phyloP scores from a whole-genome alignment of 2,113 vertebrate genomes.

The Numenius arquata region DNA sequence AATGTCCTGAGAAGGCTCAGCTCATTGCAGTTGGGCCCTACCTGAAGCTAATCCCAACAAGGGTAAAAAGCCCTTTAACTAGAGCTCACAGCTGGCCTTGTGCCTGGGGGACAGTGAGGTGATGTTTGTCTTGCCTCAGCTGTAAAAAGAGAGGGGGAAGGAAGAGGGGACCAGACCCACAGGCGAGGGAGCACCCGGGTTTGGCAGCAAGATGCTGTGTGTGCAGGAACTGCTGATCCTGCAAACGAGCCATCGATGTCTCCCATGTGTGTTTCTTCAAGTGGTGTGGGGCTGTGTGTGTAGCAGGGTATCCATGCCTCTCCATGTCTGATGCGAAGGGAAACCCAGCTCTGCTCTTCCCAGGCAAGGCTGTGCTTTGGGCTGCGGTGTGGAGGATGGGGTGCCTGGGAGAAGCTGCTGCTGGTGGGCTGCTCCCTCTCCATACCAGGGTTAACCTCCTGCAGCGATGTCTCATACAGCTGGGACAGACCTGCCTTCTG shows the following conservation, averaged over 20 bases:
- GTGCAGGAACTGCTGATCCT: neutral
- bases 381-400: neutral
- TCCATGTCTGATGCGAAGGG: rapidly evolving
- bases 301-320: neutral
- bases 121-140: neutral
- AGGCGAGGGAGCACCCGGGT: rapidly evolving
- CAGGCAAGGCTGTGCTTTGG: rapidly evolving
- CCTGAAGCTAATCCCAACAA: neutral
- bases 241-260: rapidly evolving
- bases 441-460: neutral
- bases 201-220: rapidly evolving
- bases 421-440: neutral
- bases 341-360: neutral
- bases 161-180: neutral
- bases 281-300: neutral
- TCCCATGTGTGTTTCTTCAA: rapidly evolving
- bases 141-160: neutral
- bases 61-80: neutral
- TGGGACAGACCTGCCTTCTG: neutral
- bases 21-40: neutral
- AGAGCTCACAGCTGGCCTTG: neutral
- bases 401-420: neutral
- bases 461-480: neutral
- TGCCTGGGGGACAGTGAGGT: neutral
- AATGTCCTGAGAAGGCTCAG: neutral